phyloP scores from a whole-genome alignment of 2,113 vertebrate genomes.

The Ammodytes dubius region DNA sequence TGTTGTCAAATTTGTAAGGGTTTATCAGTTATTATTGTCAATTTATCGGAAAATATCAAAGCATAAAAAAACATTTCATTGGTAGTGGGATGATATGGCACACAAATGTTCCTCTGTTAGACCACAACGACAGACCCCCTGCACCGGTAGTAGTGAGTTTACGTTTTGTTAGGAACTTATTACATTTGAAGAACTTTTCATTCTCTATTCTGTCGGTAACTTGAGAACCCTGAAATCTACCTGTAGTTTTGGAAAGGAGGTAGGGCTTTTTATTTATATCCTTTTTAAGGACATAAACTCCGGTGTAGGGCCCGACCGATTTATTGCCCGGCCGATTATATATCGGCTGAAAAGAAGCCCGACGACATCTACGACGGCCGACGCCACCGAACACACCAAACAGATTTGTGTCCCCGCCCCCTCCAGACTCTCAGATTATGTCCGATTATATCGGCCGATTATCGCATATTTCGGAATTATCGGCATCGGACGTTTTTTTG shows the following conservation, averaged over 20 bases:
- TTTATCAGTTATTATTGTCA: neutral
- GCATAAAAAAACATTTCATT: neutral
- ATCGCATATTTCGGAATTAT: too few relatives aligned
- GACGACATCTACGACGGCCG: too few relatives aligned
- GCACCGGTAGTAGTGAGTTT: too few relatives aligned
- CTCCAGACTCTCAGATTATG: too few relatives aligned
- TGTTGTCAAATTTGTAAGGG: neutral
- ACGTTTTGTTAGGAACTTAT: neutral
- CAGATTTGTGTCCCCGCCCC: too few relatives aligned
- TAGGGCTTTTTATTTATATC: neutral
- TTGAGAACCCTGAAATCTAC: neutral
- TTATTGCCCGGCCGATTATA: too few relatives aligned
- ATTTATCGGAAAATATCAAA: neutral
- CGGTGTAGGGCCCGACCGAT: neutral
- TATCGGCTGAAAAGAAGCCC: too few relatives aligned
- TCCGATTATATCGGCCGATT: too few relatives aligned
- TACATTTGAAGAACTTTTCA: neutral
- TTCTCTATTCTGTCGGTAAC: constrained; percentile 1
- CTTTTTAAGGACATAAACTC: neutral
- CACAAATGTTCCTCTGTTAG: neutral
- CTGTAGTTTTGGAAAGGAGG: neutral
- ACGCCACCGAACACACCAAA: too few relatives aligned
- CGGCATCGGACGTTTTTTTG: too few relatives aligned
- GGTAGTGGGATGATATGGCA: neutral
- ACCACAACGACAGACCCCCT: neutral